These are phyloP conservation scores for Lichenostomus cassidix DNA, from an alignment of 2,113 vertebrate genomes.

Conservation along the genomic window DNA sequence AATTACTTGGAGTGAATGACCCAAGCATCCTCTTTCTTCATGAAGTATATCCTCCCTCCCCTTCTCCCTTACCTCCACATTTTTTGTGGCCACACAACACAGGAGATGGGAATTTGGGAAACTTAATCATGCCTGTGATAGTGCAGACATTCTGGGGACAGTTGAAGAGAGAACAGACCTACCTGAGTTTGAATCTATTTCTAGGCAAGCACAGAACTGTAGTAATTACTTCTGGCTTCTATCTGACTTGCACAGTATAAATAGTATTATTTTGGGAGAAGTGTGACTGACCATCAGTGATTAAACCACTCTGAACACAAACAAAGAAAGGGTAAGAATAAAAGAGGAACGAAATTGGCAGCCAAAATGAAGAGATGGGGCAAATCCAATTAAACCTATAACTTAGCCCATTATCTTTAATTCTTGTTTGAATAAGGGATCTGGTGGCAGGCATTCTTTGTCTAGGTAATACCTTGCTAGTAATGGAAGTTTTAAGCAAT, in stretches of 20 bases:
- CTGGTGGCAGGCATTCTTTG: neutral
- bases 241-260: neutral
- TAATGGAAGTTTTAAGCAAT: slow-evolving; percentile 38
- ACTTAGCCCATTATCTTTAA: slow-evolving; percentile 26
- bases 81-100: neutral
- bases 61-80: neutral
- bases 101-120: neutral
- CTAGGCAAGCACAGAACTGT: neutral
- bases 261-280: neutral
- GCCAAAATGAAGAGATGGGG: slow-evolving; percentile 9
- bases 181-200: neutral
- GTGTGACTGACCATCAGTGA: neutral
- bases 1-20: slow-evolving; percentile 44
- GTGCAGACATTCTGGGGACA: neutral
- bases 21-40: neutral
- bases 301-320: neutral
- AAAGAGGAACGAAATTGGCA: slow-evolving; percentile 7
- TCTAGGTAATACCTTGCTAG: slow-evolving; percentile 3
- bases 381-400: slow-evolving; percentile 47
- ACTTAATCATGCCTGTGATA: neutral
- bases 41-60: neutral
- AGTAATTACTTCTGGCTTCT: neutral
- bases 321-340: neutral
- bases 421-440: slow-evolving; percentile 24
- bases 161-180: neutral